These are phyloP conservation scores for Clupea harengus DNA, from an alignment of 2,113 vertebrate genomes.

Conservation along the genomic window DNA sequence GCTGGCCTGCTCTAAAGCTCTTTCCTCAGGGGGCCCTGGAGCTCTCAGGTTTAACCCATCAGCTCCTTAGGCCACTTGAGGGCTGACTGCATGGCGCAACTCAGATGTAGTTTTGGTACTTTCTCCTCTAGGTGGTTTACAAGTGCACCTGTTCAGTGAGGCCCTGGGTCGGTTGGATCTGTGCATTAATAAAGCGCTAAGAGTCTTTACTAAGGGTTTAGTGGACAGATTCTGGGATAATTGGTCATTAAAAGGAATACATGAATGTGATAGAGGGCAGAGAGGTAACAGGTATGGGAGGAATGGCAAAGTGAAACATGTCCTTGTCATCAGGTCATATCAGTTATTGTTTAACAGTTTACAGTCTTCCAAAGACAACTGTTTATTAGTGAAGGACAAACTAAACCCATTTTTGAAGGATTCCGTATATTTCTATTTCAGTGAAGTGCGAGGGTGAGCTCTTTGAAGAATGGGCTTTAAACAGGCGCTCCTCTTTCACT, in stretches of 20 bases:
- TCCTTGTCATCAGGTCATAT: neutral
- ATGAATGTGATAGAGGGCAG: neutral
- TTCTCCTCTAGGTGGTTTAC: neutral
- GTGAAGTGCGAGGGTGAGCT: neutral
- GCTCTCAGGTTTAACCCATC: conserved; percentile 40
- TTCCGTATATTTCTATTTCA: neutral
- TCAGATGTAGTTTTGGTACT: conserved; percentile 21
- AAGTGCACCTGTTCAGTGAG: neutral
- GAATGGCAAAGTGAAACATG: neutral
- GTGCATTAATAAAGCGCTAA: too few species aligned
- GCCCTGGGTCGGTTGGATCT: neutral
- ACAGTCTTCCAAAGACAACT: neutral
- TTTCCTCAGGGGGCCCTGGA: conserved; percentile 51
- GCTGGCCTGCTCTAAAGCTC: conserved; percentile 48
- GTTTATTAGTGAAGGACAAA: neutral
- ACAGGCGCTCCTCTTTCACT: neutral
- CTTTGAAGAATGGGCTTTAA: neutral
- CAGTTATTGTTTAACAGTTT: neutral
- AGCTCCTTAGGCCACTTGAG: conserved; percentile 51
- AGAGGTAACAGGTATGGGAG: neutral
- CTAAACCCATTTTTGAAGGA: neutral
- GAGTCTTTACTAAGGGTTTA: neutral
- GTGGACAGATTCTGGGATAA: neutral
- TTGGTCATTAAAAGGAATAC: neutral
- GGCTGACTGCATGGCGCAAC: conserved; percentile 34